phyloP scores from a whole-genome alignment of 53 echinoderm and acorn worm species.

The Actinopyga echinites region DNA sequence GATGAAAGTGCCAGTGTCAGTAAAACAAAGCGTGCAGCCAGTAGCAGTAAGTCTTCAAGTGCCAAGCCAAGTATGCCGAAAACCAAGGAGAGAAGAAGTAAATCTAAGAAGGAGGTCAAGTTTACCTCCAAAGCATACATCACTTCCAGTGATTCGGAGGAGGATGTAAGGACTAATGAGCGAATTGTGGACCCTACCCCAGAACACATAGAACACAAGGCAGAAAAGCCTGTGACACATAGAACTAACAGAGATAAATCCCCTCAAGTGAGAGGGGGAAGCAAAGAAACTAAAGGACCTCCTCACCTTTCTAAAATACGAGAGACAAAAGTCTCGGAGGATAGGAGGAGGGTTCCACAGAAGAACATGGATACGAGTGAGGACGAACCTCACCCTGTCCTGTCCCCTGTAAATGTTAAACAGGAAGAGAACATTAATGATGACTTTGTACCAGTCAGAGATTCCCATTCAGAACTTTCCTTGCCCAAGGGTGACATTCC shows the following conservation, averaged over 20 bases:
- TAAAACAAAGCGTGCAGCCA: neutral
- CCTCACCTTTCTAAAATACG: conserved; percentile 7
- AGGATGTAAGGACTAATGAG: conserved; percentile 1
- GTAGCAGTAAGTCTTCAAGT: conserved; percentile 36
- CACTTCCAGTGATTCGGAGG: conserved; percentile 42
- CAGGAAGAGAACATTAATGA: conserved; percentile 17
- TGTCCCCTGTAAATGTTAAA: conserved; percentile 29
- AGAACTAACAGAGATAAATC: conserved; percentile 40
- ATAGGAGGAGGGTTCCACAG: conserved; percentile 22
- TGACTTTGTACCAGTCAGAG: neutral
- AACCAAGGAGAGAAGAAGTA: neutral
- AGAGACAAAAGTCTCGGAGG: neutral
- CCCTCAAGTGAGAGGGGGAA: conserved; percentile 7
- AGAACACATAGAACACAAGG: conserved; percentile 22
- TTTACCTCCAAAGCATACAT: conserved; percentile 25
- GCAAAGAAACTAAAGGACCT: conserved; percentile 31
- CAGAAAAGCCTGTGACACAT: conserved; percentile 9
- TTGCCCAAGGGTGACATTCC: conserved; percentile 42
- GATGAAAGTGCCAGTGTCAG: neutral
- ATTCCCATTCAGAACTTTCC: conserved; percentile 12
- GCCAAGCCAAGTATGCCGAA: conserved; percentile 29
- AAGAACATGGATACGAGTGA: conserved; percentile 26
- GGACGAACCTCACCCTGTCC: conserved; percentile 22
- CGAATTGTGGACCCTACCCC: neutral
- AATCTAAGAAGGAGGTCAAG: conserved; percentile 1